Conservation (phyloP, 2,797 vertebrate genomes). For the Leptodactylus fallax region DNA sequence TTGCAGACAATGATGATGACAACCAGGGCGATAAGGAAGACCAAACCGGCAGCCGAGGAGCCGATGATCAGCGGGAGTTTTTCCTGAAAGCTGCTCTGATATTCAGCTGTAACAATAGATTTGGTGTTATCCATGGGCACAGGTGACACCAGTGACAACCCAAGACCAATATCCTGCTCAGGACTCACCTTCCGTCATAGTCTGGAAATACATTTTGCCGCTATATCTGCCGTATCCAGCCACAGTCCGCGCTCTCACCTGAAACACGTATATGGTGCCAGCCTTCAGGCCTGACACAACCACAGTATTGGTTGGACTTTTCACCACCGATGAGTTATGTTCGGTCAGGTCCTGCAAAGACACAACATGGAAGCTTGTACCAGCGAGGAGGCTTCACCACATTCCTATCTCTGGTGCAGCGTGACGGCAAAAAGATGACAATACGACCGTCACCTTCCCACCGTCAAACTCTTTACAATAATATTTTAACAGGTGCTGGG, state of each 20-base stretch:
- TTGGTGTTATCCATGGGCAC: background rate
- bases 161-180: background rate
- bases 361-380: conserved; percentile 40
- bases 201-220: conserved; percentile 98
- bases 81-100: conserved; percentile 97
- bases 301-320: conserved; percentile 92
- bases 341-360: conserved; percentile 85
- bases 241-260: conserved; percentile 94
- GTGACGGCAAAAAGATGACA: background rate
- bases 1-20: conserved; percentile 95
- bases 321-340: conserved; percentile 87
- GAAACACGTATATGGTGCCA: conserved; percentile 94
- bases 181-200: conserved; percentile 91
- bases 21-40: conserved; percentile 95
- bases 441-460: background rate
- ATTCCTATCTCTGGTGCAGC: background rate
- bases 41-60: conserved; percentile 90
- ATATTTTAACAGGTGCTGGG: conserved; percentile 22
- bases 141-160: background rate
- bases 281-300: conserved; percentile 86
- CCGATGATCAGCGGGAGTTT: conserved; percentile 97
- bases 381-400: background rate
- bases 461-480: background rate
- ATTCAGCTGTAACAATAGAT: conserved; percentile 80
- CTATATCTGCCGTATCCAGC: conserved; percentile 95